Evolutionary conservation across 2,113 vertebrate genomes (phyloP), one percentile per base, ranked within the genome.

Genomic region (Epinephelus cyanopodus): DNA sequence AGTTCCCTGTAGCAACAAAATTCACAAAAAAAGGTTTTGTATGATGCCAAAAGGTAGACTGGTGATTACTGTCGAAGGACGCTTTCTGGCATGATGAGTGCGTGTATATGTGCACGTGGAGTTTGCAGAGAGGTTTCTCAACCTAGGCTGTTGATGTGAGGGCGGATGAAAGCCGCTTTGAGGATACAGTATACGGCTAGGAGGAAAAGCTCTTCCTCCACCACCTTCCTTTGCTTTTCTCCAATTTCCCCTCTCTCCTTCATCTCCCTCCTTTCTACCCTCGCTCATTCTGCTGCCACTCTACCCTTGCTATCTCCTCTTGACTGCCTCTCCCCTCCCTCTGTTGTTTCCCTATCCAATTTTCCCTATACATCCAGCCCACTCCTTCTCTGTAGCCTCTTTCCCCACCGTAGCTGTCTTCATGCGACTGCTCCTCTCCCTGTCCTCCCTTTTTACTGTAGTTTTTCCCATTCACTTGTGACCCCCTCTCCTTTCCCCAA

Each of bases 151-250:
- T 63, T 68, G 87, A 87, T 91, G 77, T 82, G 76, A 90, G 79
- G 87, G 84, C 42, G 85, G 92, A 92, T 92, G 85, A 92, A 94
- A 93, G 89, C 73, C 5, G 68, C 92, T 93, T 92, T 94, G 89
- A 93, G 90, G 90, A 83, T 81, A 75, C 74, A 83, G 61, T 78
- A 78, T 68, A 75, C 18, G 9, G 42, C 67, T 62, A 83, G 48
- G 68, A 82, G 74, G 72, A 72, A 77, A 86, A 82, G 71, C 78
- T 84, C 73, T 79, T 75, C 89, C 81, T 84, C 77, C 27, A 65
- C 77, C 77, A 84, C 85, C 70, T 83, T 86, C 78, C 73, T 82
- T 80, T 76, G 79, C 84, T 83, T 82, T 86, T 79, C 78, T 84
- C 78, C 80, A 83, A 82, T 86, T 85, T 79, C 79, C 67, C 70